A percentile compares a stretch with the other conserved stretches of the same genome.
Conservation (phyloP, 2,113 vertebrate genomes). For the Halcyon senegalensis region DNA sequence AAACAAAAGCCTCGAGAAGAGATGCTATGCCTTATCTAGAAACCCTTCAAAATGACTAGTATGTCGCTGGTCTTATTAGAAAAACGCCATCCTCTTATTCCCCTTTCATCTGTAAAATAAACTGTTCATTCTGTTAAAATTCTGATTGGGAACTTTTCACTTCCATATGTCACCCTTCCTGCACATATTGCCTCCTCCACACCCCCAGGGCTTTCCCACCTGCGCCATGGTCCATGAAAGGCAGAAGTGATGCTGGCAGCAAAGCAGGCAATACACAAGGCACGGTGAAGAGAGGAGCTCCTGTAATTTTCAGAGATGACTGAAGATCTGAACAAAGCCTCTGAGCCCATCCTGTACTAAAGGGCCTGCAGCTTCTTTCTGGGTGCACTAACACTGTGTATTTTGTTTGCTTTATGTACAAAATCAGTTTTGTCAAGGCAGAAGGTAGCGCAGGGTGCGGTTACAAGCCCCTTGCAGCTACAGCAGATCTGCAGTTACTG, state of each 20-base stretch:
- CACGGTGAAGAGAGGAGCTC: not conserved
- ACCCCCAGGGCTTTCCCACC: not conserved
- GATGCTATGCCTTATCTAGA: not conserved
- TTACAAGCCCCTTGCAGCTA: not conserved
- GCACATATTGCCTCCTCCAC: not conserved
- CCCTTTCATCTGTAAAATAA: not conserved
- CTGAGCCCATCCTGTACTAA: not conserved
- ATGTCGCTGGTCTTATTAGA: not conserved
- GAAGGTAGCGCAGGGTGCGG: not conserved
- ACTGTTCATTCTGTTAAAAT: not conserved
- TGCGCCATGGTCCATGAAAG: rapidly evolving
- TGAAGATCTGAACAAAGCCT: not conserved
- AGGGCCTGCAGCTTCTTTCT: not conserved
- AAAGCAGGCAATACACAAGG: not conserved
- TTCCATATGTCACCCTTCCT: not conserved
- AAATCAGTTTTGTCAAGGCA: not conserved
- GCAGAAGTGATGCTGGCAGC: not conserved
- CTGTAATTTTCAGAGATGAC: not conserved
- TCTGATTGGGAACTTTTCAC: not conserved
- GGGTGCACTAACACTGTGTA: not conserved
- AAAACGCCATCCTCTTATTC: not conserved
- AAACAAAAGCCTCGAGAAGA: not conserved
- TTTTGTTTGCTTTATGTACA: not conserved
- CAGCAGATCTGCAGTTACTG: not conserved
- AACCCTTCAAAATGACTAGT: not conserved